phyloP scores from a whole-genome alignment of 2,888 invertebrate genomes.

The Drosophila hawaiiensis region DNA sequence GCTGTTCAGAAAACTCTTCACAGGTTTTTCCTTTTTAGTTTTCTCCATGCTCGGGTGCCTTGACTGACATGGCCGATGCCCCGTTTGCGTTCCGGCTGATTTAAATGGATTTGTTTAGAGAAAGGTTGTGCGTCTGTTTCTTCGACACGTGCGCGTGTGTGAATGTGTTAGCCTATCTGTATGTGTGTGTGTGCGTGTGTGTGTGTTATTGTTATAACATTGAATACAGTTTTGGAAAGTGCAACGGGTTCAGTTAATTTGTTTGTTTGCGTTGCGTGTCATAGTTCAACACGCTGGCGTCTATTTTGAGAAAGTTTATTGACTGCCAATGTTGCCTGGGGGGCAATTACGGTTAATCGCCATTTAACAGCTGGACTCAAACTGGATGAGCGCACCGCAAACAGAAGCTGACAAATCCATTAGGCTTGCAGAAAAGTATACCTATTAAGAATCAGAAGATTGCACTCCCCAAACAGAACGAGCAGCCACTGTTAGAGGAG shows the following conservation, averaged over 20 bases:
- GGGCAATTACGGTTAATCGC: constrained; percentile 40
- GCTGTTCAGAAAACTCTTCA: constrained; percentile 46
- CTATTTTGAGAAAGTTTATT: constrained; percentile 72
- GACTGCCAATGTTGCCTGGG: constrained; percentile 51
- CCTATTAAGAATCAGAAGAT: constrained; percentile 4
- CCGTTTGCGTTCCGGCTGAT: constrained; percentile 17
- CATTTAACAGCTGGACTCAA: constrained; percentile 51
- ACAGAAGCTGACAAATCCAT: constrained; percentile 17
- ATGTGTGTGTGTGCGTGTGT: constrained; percentile 10
- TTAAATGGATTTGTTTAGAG: constrained; percentile 67
- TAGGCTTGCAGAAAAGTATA: constrained; percentile 24
- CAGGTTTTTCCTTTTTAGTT: constrained; percentile 25
- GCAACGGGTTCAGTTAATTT: constrained; percentile 63
- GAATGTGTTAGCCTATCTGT: not conserved
- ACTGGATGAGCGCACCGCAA: constrained; percentile 13
- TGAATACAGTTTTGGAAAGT: constrained; percentile 39
- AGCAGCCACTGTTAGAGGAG: not conserved
- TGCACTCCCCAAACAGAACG: not conserved
- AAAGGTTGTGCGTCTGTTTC: constrained; percentile 47
- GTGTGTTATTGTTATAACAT: constrained; percentile 49
- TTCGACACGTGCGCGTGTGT: constrained; percentile 19
- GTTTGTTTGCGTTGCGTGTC: constrained; percentile 75
- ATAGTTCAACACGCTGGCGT: constrained; percentile 72
- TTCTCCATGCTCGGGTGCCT: constrained; percentile 26
- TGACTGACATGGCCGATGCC: constrained; percentile 52